These are phyloP conservation scores for Corythornis vintsioides DNA, from an alignment of 2,113 vertebrate species.

Conservation along the genomic window DNA sequence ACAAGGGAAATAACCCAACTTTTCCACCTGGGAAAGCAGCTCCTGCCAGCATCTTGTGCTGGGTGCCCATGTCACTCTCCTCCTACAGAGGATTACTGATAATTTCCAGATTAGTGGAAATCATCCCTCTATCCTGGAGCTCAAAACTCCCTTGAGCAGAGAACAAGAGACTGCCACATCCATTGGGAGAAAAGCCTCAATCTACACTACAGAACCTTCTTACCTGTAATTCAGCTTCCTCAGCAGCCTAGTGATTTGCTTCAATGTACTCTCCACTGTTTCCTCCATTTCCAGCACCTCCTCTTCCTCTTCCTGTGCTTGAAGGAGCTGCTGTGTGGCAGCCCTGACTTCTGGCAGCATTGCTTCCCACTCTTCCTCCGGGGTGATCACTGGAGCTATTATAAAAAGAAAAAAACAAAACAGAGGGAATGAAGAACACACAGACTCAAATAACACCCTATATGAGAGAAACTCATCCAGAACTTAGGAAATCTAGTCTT, in stretches of 20 bases:
- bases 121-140: not conserved
- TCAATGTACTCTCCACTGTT: constrained; percentile 72
- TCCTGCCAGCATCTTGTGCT: not conserved
- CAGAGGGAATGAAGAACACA: not conserved
- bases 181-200: not conserved
- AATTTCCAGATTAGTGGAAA: not conserved
- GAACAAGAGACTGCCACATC: not conserved
- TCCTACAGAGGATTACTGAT: not conserved
- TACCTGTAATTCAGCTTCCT: constrained; percentile 91
- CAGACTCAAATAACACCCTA: not conserved
- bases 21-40: not conserved
- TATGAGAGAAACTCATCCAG: not conserved
- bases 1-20: not conserved
- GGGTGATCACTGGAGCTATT: constrained; percentile 76
- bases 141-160: not conserved
- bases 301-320: constrained; percentile 60
- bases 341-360: constrained; percentile 90
- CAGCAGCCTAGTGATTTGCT: constrained; percentile 81
- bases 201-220: not conserved
- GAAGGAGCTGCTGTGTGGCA: constrained; percentile 76
- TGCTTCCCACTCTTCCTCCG: constrained; percentile 90
- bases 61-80: not conserved
- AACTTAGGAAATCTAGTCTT: not conserved
- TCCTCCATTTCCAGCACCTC: constrained; percentile 53
- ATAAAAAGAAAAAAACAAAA: not conserved